Percentiles rank a stretch among this genome's conserved stretches.
Conservation (phyloP, 2,113 vertebrate genomes). For the Motacilla tschutschensis region DNA sequence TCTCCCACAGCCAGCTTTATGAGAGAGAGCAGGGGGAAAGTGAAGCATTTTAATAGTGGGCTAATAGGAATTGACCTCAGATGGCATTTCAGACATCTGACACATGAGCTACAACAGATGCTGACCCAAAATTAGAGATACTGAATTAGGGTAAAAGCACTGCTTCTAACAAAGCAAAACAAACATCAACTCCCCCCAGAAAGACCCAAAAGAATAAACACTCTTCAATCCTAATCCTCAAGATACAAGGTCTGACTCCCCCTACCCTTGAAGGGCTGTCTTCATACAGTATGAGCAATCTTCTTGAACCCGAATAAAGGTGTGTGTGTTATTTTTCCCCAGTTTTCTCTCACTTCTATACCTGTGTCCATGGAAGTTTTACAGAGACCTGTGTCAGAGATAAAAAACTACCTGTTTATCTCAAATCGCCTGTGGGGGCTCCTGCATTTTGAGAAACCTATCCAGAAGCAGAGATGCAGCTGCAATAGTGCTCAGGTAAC, state of each 20-base stretch:
- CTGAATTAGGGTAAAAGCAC: not conserved
- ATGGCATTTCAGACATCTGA: not conserved
- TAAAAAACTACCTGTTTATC: not conserved
- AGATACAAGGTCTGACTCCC: not conserved
- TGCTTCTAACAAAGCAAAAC: not conserved
- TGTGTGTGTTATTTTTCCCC: not conserved
- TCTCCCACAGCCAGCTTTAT: not conserved
- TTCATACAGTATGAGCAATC: not conserved
- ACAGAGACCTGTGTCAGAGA: not conserved
- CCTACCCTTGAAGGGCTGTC: not conserved
- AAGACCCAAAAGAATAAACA: not conserved
- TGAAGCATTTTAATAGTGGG: not conserved
- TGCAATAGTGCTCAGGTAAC: rapidly evolving
- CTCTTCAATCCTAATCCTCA: not conserved
- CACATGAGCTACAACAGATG: not conserved
- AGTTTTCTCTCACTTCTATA: not conserved
- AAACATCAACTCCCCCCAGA: not conserved
- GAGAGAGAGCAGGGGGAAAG: not conserved
- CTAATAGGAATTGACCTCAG: not conserved
- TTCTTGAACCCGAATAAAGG: not conserved
- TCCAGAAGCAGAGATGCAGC: not conserved
- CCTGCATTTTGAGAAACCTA: not conserved
- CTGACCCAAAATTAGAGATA: not conserved
- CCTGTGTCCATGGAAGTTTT: not conserved
- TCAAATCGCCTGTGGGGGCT: not conserved